phyloP scores from a whole-genome alignment of 2,113 vertebrate species.

The Ellobius talpinus region DNA sequence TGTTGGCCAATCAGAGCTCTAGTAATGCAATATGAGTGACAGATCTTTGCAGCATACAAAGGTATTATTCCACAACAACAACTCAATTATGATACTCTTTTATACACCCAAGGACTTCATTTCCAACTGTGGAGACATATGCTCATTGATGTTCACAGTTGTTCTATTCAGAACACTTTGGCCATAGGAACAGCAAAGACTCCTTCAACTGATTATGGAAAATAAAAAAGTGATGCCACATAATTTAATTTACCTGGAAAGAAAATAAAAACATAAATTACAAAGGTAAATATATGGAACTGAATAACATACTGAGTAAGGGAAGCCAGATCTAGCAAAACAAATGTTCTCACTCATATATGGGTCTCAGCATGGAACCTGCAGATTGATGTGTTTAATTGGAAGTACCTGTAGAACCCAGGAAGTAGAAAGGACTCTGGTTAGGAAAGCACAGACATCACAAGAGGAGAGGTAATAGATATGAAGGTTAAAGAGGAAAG shows the following conservation, averaged over 20 bases:
- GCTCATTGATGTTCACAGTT: not conserved
- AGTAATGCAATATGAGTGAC: no score
- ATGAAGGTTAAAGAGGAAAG: not conserved
- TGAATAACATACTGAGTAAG: not conserved
- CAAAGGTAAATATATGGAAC: not conserved
- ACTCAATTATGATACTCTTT: not conserved
- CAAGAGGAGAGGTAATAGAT: not conserved
- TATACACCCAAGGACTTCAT: not conserved
- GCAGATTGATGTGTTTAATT: not conserved
- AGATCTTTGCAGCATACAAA: no score
- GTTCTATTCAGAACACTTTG: not conserved
- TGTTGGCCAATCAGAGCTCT: no score
- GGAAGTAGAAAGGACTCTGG: not conserved
- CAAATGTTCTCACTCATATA: not conserved
- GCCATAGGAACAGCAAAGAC: not conserved
- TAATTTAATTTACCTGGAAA: not conserved
- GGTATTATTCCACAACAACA: no score
- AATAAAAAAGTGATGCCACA: not conserved
- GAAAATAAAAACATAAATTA: not conserved
- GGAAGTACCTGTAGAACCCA: not conserved
- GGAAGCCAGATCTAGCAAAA: not conserved
- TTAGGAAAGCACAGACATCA: not conserved
- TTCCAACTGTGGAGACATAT: not conserved
- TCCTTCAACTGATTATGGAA: not conserved
- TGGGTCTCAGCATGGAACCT: not conserved